Evolutionary conservation across 1,140 invertebrate species (phyloP), one percentile per base, ranked within the genome.

Genomic region (Drosophila carrolli): DNA sequence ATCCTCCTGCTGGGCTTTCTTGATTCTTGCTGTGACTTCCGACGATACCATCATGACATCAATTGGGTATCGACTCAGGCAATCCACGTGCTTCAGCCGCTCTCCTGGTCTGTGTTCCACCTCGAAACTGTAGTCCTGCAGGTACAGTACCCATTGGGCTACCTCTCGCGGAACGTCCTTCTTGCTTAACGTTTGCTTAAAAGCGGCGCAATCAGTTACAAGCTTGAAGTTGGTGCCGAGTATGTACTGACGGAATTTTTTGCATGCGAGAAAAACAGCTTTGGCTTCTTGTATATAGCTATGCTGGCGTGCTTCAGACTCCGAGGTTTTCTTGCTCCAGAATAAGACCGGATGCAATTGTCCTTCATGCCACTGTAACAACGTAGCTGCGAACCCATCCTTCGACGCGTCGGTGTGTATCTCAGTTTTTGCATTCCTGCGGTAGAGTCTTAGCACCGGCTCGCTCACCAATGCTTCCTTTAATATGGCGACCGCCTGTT

Each of bases 161-260:
- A 40, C 11, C 38, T 40, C 13, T n/a, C 38, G 38, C 38, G 38
- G 38, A 40, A 40, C 13, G 38, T 40, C 38, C 38, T n/a, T 40
- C 13, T 40, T 40, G 38, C 38, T 40, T 40, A 40, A 40, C 38
- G 38, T 40, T 40, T 40, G 38, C 5, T 40, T 40, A 40, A n/a
- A 40, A 40, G 38, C 38, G 38, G 38, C 38, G 38, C 13, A 40
- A 40, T 40, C 38, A 40, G 38, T n/a, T n/a, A n/a, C n/a, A n/a
- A n/a, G n/a, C n/a, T n/a, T n/a, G n/a, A n/a, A n/a, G n/a, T n/a
- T n/a, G n/a, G n/a, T n/a, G n/a, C 13, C 38, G 38, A 40, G 4
- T 40, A 40, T 40, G 38, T 40, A 40, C 38, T 40, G 38, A 40
- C 38, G 38, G 38, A 40, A 40, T n/a, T n/a, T n/a, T n/a, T 40